phyloP scores from a whole-genome alignment of 1,140 invertebrate species.

The Maconellicoccus hirsutus region DNA sequence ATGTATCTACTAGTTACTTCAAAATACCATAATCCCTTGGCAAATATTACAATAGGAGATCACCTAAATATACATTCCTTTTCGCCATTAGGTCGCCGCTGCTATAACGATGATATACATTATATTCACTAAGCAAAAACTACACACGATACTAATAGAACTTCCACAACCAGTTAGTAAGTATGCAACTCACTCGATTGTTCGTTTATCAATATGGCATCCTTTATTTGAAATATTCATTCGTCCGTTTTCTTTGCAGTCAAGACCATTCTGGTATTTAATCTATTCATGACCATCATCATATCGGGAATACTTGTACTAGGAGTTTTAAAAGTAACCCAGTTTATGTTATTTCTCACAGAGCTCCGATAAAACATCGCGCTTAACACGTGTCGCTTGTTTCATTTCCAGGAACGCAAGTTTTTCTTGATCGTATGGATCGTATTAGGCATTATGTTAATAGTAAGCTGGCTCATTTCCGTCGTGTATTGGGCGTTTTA shows the following conservation, averaged over 20 bases:
- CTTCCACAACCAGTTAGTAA: neutral
- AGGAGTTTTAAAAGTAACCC: slow-evolving; percentile 37
- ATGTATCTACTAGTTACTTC: no score
- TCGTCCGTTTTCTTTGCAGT: slow-evolving; percentile 40
- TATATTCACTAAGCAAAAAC: neutral
- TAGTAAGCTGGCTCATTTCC: slow-evolving; percentile 28
- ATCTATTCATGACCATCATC: slow-evolving; percentile 66
- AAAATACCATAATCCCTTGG: no score
- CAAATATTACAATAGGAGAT: no score
- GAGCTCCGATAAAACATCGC: no score
- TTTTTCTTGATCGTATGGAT: slow-evolving; percentile 43
- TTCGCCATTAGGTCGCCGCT: neutral
- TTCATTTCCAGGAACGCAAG: neutral
- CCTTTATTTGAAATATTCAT: no score
- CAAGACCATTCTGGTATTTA: slow-evolving; percentile 63
- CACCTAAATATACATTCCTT: no score
- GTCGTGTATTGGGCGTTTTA: slow-evolving; percentile 7
- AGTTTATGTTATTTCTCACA: no score
- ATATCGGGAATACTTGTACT: slow-evolving; percentile 60
- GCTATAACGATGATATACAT: slow-evolving; percentile 1
- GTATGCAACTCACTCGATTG: neutral
- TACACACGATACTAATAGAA: neutral
- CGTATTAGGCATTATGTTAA: slow-evolving; percentile 59
- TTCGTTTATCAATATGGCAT: no score
- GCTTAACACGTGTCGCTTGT: no score